These are phyloP conservation scores for Clanis bilineata DNA, from an alignment of 2,888 invertebrate species.

Conservation along the genomic window DNA sequence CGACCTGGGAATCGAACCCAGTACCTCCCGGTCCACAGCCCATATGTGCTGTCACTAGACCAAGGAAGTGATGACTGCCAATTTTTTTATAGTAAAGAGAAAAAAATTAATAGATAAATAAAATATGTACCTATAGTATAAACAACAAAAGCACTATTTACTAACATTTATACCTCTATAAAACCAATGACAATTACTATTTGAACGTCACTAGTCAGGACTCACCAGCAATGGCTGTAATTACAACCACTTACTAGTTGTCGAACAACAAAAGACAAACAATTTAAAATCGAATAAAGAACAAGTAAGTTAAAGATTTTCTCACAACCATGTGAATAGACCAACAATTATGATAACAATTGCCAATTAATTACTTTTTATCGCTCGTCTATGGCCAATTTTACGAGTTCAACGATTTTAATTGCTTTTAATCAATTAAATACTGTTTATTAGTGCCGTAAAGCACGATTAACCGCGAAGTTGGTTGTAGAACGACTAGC, in stretches of 20 bases:
- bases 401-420: conserved; percentile 44
- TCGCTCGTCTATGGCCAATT: conserved; percentile 37
- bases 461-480: conserved; percentile 10
- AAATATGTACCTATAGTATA: too few species aligned
- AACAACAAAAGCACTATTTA: too few species aligned
- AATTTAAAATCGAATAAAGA: conserved; percentile 19
- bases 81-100: too few species aligned
- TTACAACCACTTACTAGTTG: neutral
- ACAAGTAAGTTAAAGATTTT: conserved; percentile 21
- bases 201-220: too few species aligned
- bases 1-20: too few species aligned
- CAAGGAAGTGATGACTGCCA: too few species aligned
- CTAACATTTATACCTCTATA: too few species aligned
- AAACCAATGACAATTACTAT: neutral
- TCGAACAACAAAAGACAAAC: conserved; percentile 12
- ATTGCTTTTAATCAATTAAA: conserved; percentile 49
- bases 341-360: conserved; percentile 38
- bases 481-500: neutral
- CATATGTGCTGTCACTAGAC: too few species aligned
- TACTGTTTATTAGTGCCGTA: conserved; percentile 26
- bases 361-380: conserved; percentile 42
- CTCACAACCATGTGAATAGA: conserved; percentile 32
- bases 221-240: neutral
- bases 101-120: too few species aligned
- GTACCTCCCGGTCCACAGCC: too few species aligned